phyloP scores from a whole-genome alignment of 2,113 vertebrate genomes.

The Sturnira hondurensis region DNA sequence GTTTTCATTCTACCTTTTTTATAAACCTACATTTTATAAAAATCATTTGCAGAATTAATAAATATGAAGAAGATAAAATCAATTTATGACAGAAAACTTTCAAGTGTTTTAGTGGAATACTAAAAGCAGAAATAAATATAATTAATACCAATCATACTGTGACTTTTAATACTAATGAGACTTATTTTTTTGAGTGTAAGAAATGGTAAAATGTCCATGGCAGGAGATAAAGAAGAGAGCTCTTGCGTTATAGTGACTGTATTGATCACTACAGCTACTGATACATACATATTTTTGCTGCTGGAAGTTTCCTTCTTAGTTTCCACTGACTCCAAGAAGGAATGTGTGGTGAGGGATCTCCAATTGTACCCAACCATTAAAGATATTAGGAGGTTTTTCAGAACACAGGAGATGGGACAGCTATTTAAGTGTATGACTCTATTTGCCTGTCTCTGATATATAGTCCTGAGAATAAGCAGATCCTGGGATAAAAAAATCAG shows the following conservation, averaged over 20 bases:
- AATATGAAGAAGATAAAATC: not conserved
- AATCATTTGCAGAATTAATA: not conserved
- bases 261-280: not conserved
- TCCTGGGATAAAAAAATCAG: not conserved
- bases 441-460: not conserved
- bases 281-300: not conserved
- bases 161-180: not conserved
- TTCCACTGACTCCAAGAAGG: not conserved
- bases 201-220: not conserved
- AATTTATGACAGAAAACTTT: not conserved
- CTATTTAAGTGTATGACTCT: not conserved
- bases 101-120: not conserved
- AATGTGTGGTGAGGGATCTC: accelerated
- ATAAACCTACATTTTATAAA: not conserved
- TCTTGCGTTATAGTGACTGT: accelerated
- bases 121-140: not conserved
- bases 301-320: not conserved
- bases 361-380: not conserved
- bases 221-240: not conserved
- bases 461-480: not conserved
- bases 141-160: not conserved
- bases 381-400: not conserved
- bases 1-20: not conserved
- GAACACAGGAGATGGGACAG: accelerated
- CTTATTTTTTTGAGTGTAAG: not conserved